phyloP scores from a whole-genome alignment of 2,113 vertebrate species.

The Ailurus styani region DNA sequence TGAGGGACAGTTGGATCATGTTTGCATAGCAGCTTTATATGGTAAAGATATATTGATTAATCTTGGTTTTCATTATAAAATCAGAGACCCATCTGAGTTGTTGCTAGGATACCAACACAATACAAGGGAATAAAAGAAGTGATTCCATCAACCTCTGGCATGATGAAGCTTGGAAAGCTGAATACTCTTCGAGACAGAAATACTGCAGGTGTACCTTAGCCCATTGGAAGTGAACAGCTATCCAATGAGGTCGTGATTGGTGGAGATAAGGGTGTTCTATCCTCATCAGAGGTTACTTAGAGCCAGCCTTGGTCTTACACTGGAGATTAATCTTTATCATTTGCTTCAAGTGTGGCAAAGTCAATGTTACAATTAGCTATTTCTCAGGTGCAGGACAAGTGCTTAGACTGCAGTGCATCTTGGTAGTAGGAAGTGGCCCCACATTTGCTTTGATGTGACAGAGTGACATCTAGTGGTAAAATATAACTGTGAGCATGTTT shows the following conservation, averaged over 20 bases:
- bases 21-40: neutral
- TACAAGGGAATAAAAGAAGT: neutral
- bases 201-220: neutral
- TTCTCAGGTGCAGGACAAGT: neutral
- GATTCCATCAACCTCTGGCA: neutral
- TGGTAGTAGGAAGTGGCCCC: neutral
- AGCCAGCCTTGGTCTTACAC: neutral
- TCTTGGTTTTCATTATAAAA: neutral
- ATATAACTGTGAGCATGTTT: neutral
- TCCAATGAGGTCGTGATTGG: neutral
- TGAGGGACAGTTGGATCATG: neutral
- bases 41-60: neutral
- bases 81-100: neutral
- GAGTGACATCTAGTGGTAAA: constrained; percentile 1
- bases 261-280: neutral
- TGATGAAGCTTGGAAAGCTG: neutral
- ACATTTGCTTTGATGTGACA: neutral
- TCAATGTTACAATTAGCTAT: neutral
- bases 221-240: neutral
- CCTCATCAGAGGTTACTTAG: neutral
- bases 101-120: neutral
- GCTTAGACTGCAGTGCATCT: neutral
- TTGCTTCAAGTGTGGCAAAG: neutral
- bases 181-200: neutral
- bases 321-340: neutral